These are phyloP conservation scores for Dichetophora obliterata DNA, from an alignment of 2,888 invertebrate genomes.

Conservation along the genomic window DNA sequence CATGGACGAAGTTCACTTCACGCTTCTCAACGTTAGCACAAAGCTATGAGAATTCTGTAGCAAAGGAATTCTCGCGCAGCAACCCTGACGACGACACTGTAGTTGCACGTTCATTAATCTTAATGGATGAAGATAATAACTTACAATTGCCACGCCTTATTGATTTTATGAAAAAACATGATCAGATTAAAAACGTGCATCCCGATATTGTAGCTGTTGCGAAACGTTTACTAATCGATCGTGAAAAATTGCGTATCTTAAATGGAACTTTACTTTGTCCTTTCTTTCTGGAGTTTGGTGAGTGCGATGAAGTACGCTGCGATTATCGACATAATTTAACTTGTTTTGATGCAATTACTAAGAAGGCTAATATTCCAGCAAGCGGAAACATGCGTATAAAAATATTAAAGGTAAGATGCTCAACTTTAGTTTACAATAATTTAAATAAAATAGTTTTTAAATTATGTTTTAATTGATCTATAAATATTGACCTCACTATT, in stretches of 20 bases:
- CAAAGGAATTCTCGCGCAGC: constrained; percentile 44
- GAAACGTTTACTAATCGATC: constrained; percentile 45
- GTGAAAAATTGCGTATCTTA: constrained; percentile 52
- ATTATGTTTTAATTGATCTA: background rate
- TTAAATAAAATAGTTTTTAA: background rate
- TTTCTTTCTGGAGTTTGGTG: constrained; percentile 76
- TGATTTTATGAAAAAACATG: constrained; percentile 71
- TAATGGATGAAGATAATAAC: constrained; percentile 74
- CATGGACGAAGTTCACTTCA: constrained; percentile 78
- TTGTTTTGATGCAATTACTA: constrained; percentile 71
- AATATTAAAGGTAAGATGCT: constrained; percentile 48
- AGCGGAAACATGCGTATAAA: constrained; percentile 50
- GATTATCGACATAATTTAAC: constrained; percentile 75
- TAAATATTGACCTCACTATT: background rate
- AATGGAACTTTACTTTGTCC: constrained; percentile 66
- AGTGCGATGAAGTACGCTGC: constrained; percentile 75
- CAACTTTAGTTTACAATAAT: background rate
- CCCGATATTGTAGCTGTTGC: constrained; percentile 56
- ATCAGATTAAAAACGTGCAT: constrained; percentile 53
- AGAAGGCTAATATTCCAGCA: constrained; percentile 70
- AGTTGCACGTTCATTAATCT: constrained; percentile 69
- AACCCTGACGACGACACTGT: background rate
- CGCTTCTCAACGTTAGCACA: constrained; percentile 78
- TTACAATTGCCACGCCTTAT: constrained; percentile 75
- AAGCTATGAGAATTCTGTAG: constrained; percentile 70